A percentile compares a stretch with the other conserved stretches of the same genome.
phyloP scores from a whole-genome alignment of 2,797 vertebrate species.

The Darevskia nairensis region DNA sequence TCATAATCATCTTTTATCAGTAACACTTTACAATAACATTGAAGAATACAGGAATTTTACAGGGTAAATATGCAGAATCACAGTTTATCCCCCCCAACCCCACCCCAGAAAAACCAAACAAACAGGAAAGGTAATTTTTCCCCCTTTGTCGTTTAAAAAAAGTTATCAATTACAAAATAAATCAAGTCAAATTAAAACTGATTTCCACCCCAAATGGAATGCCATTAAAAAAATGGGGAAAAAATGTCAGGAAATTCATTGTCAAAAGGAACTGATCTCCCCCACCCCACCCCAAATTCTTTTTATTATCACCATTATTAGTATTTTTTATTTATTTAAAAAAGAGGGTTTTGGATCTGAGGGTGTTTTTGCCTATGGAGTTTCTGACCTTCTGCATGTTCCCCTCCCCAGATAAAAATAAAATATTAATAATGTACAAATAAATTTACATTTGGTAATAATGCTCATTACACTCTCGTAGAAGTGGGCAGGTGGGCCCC shows the following conservation, averaged over 20 bases:
- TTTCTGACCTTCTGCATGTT: conserved; percentile 31
- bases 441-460: conserved; percentile 54
- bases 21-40: conserved; percentile 58
- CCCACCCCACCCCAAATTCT: neutral
- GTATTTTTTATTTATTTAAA: neutral
- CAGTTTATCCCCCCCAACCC: conserved; percentile 33
- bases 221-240: neutral
- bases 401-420: conserved; percentile 50
- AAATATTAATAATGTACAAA: conserved; percentile 57
- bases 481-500: neutral
- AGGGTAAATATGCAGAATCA: conserved; percentile 58
- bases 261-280: conserved; percentile 13
- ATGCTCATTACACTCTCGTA: conserved; percentile 40
- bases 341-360: conserved; percentile 15
- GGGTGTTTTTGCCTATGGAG: conserved; percentile 12
- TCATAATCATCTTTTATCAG: conserved; percentile 49
- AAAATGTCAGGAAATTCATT: conserved; percentile 8
- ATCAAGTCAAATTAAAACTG: neutral
- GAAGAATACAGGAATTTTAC: conserved; percentile 56
- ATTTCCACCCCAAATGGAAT: conserved; percentile 41
- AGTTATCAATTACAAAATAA: conserved; percentile 36
- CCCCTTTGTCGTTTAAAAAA: conserved; percentile 29
- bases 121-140: conserved; percentile 19
- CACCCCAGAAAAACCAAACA: conserved; percentile 17
- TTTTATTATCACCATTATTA: neutral